Evolutionary conservation across 2,888 invertebrate species (phyloP).

Genomic region (Campaea margaritaria): DNA sequence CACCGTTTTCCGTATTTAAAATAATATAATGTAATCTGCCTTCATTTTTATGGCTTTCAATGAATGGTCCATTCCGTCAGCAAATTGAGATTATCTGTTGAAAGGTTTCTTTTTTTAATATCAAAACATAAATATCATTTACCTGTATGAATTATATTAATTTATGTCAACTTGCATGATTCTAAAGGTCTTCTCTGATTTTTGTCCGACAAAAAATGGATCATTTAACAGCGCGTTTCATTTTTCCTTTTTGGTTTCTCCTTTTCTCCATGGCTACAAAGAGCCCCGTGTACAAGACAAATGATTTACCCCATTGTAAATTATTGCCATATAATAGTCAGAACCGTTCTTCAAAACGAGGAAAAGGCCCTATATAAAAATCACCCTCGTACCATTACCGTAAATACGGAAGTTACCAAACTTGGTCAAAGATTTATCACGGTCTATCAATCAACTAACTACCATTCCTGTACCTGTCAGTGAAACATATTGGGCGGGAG

Average conservation of each 20-base stretch:
- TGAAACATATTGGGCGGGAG: conserved; percentile 34
- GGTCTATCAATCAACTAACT: conserved; percentile 40
- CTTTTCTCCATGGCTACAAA: too few species aligned
- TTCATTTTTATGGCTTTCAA: conserved; percentile 13
- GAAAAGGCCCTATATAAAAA: conserved; percentile 3
- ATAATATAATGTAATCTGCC: conserved; percentile 1
- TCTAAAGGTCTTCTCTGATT: too few species aligned
- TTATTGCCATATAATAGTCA: too few species aligned
- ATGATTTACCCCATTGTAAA: too few species aligned
- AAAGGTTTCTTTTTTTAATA: too few species aligned
- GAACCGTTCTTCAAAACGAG: conserved; percentile 1
- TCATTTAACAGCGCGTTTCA: not conserved
- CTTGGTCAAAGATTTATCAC: conserved; percentile 32
- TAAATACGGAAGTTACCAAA: conserved; percentile 28
- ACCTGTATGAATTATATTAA: too few species aligned
- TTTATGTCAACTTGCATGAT: too few species aligned
- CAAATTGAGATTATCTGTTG: not conserved
- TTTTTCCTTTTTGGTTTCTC: not conserved
- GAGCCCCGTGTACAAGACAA: too few species aligned
- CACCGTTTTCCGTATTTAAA: conserved; percentile 13
- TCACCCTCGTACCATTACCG: conserved; percentile 16
- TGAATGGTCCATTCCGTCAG: conserved; percentile 10
- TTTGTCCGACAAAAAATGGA: too few species aligned
- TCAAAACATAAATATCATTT: too few species aligned
- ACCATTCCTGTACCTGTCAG: conserved; percentile 35